Evolutionary conservation across 2,888 invertebrate species (phyloP).

Genomic region (Drosophila helvetica): DNA sequence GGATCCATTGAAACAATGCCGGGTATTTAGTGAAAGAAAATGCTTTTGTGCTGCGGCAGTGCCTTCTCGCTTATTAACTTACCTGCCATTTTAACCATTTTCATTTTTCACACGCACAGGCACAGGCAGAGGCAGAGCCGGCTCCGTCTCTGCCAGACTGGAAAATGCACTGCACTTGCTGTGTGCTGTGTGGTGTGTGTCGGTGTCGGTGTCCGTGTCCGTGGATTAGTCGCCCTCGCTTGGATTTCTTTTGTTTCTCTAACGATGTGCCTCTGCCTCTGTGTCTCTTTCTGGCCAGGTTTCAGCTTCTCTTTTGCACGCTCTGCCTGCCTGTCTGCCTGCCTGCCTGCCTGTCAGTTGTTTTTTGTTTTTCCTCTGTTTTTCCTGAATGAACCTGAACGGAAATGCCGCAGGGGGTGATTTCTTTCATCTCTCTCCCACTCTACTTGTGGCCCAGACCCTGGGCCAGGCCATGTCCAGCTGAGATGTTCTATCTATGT

Average conservation of each 20-base stretch:
- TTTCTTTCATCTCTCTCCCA: conserved; percentile 29
- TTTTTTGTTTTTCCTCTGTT: background rate
- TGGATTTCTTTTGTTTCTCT: conserved; percentile 36
- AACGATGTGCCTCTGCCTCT: background rate
- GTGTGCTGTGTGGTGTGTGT: background rate
- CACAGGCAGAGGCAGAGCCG: background rate
- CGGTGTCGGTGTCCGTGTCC: conserved; percentile 27
- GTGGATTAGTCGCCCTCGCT: conserved; percentile 48
- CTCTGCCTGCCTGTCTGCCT: too few species aligned
- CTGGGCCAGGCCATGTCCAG: background rate
- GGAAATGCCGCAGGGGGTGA: conserved; percentile 73
- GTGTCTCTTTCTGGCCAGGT: background rate
- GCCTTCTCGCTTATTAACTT: conserved; percentile 69
- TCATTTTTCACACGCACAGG: conserved; percentile 73
- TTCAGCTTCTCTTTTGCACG: too few species aligned
- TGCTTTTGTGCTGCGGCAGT: conserved; percentile 58
- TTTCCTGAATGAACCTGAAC: conserved; percentile 61
- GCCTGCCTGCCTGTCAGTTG: conserved; percentile 25
- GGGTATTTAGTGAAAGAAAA: conserved; percentile 72
- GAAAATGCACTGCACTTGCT: conserved; percentile 61
- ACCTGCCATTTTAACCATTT: conserved; percentile 69
- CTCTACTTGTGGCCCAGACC: background rate
- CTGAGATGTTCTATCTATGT: background rate
- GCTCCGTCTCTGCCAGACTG: conserved; percentile 40
- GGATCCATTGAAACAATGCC: conserved; percentile 56